phyloP scores from a whole-genome alignment of 2,888 invertebrate species.

The Stegana nigrithorax region DNA sequence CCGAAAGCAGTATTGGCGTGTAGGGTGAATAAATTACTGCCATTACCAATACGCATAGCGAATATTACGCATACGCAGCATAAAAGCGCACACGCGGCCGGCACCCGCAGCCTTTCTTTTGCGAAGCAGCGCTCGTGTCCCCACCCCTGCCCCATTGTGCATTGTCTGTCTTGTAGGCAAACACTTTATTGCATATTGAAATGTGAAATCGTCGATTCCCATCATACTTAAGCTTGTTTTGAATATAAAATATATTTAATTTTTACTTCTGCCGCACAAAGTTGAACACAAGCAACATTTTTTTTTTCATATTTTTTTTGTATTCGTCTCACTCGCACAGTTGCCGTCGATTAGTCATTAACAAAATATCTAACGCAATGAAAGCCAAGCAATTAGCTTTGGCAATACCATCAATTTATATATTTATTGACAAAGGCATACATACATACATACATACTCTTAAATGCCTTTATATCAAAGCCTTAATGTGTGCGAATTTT shows the following conservation, averaged over 20 bases:
- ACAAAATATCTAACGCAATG: constrained; percentile 36
- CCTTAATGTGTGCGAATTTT: too few species aligned
- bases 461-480: neutral
- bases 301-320: too few species aligned
- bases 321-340: too few species aligned
- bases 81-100: too few species aligned
- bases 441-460: neutral
- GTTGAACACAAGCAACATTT: too few species aligned
- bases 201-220: constrained; percentile 59
- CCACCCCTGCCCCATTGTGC: neutral
- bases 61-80: constrained; percentile 14
- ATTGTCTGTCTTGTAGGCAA: neutral
- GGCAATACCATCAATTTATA: too few species aligned
- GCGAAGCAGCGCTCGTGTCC: neutral
- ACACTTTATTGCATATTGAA: neutral
- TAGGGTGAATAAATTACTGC: constrained; percentile 22
- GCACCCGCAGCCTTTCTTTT: too few species aligned
- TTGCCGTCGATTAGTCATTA: constrained; percentile 46
- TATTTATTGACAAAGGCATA: neutral
- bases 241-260: constrained; percentile 19
- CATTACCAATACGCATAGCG: neutral
- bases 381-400: constrained; percentile 54
- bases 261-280: neutral
- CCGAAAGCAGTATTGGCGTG: constrained; percentile 16
- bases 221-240: constrained; percentile 48